Conservation (phyloP, 2,113 vertebrate species). For the Hypomesus transpacificus region DNA sequence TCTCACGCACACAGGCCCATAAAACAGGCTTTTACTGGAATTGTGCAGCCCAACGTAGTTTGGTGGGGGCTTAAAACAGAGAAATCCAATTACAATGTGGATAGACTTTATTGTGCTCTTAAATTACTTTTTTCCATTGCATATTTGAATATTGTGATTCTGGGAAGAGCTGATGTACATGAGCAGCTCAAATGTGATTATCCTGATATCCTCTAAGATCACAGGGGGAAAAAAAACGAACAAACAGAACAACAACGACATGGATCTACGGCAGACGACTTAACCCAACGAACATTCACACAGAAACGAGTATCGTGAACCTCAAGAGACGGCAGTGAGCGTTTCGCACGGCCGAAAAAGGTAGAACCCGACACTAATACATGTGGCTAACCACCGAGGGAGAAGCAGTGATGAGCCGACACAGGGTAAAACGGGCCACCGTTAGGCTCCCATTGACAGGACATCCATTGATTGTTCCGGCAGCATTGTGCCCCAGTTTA, state of each 20-base stretch:
- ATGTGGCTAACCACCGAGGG: no score
- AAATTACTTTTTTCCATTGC: conserved; percentile 5
- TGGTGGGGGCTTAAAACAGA: conserved; percentile 11
- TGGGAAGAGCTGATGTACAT: neutral
- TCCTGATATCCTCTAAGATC: neutral
- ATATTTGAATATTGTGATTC: neutral
- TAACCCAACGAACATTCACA: no score
- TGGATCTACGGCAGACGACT: no score
- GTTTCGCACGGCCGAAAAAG: no score
- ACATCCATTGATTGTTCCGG: conserved; percentile 49
- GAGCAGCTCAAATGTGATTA: neutral
- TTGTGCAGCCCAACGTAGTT: conserved; percentile 13
- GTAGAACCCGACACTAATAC: no score
- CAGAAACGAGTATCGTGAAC: no score
- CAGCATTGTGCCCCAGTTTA: conserved; percentile 53
- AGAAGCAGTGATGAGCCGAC: neutral
- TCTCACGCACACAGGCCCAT: conserved; percentile 62
- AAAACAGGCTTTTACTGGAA: conserved; percentile 48
- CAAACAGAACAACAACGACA: no score
- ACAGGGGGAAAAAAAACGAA: neutral
- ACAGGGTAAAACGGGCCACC: conserved; percentile 27
- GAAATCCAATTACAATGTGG: conserved; percentile 22
- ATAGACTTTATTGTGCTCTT: conserved; percentile 15
- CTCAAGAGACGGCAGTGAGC: no score
- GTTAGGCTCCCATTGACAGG: conserved; percentile 34